A percentile compares a stretch with the other conserved stretches of the same genome.
These are phyloP conservation scores for Toxostoma redivivum DNA, from an alignment of 2,113 vertebrate species.

Conservation along the genomic window DNA sequence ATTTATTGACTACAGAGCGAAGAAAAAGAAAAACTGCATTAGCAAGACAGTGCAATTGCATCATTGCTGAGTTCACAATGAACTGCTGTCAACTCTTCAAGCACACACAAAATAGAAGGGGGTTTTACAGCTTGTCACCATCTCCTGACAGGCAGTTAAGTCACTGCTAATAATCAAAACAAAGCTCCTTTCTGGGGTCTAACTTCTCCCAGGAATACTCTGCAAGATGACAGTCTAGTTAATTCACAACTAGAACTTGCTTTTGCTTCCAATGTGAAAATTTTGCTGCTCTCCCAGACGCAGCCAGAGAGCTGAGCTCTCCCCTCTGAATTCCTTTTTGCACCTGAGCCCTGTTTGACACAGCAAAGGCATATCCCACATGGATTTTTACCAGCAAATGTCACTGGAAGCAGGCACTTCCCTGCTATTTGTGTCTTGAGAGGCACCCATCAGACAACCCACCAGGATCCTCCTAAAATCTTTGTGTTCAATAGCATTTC, in stretches of 20 bases:
- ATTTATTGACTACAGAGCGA: not conserved
- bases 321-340: not conserved
- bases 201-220: not conserved
- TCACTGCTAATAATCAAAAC: not conserved
- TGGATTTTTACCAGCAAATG: not conserved
- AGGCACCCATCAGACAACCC: not conserved
- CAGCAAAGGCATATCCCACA: not conserved
- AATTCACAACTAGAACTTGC: not conserved
- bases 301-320: not conserved
- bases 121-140: conserved; percentile 12
- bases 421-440: not conserved
- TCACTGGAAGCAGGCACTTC: not conserved
- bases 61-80: not conserved
- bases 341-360: not conserved
- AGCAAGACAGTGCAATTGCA: not conserved
- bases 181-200: not conserved
- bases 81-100: conserved; percentile 4
- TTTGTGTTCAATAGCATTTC: not conserved
- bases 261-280: not conserved
- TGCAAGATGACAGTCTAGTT: not conserved
- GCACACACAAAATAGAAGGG: not conserved
- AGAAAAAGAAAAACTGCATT: not conserved
- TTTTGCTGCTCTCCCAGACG: not conserved
- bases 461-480: not conserved
- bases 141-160: not conserved